Conservation (phyloP, 2,888 invertebrate species). For the Saturnia pavonia region DNA sequence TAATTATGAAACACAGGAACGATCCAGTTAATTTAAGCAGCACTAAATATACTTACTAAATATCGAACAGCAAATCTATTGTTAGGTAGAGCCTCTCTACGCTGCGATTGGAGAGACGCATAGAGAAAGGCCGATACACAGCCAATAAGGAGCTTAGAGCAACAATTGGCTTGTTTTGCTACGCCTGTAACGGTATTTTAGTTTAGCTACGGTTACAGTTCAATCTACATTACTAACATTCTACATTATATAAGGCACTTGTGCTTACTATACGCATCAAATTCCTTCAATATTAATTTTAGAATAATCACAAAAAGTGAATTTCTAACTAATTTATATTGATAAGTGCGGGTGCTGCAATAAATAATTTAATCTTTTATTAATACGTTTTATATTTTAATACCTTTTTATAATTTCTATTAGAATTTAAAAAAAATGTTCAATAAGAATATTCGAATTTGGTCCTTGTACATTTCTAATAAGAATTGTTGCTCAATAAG, state of each 20-base stretch:
- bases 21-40: constrained; percentile 12
- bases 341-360: neutral
- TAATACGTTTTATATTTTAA: neutral
- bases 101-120: constrained; percentile 65
- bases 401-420: neutral
- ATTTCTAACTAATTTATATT: neutral
- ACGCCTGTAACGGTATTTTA: constrained; percentile 55
- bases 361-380: neutral
- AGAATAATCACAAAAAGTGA: neutral
- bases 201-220: constrained; percentile 18
- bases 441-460: neutral
- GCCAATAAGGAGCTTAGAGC: constrained; percentile 51
- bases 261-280: neutral
- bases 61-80: constrained; percentile 44
- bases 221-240: neutral
- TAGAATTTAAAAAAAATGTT: neutral
- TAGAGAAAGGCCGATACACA: constrained; percentile 35
- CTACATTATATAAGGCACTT: neutral
- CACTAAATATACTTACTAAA: constrained; percentile 17
- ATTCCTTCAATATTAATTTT: neutral
- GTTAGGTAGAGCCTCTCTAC: constrained; percentile 52
- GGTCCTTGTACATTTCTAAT: neutral
- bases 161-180: constrained; percentile 63
- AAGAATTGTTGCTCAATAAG: neutral
- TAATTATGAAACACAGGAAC: neutral